A percentile compares a stretch with the other conserved stretches of the same genome.
phyloP scores from a whole-genome alignment of 2,797 vertebrate species.

The Notolepis coatsorum region DNA sequence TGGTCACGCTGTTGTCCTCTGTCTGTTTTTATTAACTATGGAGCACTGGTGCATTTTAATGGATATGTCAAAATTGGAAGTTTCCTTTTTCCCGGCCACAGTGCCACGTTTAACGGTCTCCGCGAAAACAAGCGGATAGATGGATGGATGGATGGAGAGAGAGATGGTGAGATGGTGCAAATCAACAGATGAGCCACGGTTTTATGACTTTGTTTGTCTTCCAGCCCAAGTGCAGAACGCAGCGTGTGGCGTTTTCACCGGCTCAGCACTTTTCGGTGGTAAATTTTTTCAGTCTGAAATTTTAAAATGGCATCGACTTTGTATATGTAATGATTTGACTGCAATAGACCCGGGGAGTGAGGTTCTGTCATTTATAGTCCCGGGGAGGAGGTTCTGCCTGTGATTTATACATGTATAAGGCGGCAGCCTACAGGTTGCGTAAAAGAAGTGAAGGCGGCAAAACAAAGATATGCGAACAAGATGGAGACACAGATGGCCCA shows the following conservation, averaged over 20 bases:
- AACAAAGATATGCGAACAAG: too few relatives aligned
- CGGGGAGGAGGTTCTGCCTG: too few relatives aligned
- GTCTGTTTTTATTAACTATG: slow-evolving; percentile 73
- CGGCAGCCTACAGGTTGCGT: too few relatives aligned
- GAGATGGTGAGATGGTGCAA: slow-evolving; percentile 32
- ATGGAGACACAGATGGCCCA: too few relatives aligned
- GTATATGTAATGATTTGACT: slow-evolving; percentile 30
- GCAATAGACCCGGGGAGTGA: not conserved
- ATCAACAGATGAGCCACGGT: slow-evolving; percentile 14
- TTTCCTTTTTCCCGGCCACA: too few relatives aligned
- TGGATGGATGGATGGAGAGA: too few relatives aligned
- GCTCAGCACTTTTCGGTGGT: slow-evolving; percentile 52
- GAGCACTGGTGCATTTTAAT: slow-evolving; percentile 68
- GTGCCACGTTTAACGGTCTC: too few relatives aligned
- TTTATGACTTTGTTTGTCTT: slow-evolving; percentile 47
- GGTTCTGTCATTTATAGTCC: too few relatives aligned
- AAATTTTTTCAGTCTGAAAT: slow-evolving; percentile 39
- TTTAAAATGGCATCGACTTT: slow-evolving; percentile 36
- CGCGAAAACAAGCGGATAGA: not conserved
- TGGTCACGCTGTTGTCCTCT: slow-evolving; percentile 69
- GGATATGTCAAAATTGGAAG: slow-evolving; percentile 60
- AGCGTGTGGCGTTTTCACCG: slow-evolving; percentile 41
- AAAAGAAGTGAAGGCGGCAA: too few relatives aligned
- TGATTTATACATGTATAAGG: too few relatives aligned
- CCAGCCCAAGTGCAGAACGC: slow-evolving; percentile 50